phyloP scores from a whole-genome alignment of 2,113 vertebrate genomes.

The Stegostoma tigrinum region DNA sequence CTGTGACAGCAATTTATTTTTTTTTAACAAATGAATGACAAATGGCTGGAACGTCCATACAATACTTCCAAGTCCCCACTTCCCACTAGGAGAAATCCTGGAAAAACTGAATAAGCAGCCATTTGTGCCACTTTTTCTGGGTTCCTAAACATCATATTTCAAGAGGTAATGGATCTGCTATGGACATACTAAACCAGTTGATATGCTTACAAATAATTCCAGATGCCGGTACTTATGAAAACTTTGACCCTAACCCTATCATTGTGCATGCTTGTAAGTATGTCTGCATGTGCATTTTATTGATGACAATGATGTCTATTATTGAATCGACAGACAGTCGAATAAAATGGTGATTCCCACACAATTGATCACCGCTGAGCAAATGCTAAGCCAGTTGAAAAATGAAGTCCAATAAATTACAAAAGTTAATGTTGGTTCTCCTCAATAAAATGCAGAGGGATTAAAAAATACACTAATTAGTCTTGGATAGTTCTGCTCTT shows the following conservation, averaged over 20 bases:
- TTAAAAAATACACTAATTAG: background rate
- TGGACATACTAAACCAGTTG: background rate
- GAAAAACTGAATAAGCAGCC: background rate
- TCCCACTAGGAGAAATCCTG: background rate
- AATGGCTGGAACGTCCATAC: background rate
- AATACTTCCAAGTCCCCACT: background rate
- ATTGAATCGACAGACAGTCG: background rate
- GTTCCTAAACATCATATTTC: background rate
- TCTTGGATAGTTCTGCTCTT: background rate
- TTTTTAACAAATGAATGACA: background rate
- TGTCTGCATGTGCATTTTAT: background rate
- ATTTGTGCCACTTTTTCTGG: background rate
- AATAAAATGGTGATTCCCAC: background rate
- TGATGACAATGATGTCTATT: background rate
- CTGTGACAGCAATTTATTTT: slow-evolving; percentile 3
- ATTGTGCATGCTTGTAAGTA: background rate
- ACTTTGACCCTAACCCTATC: background rate
- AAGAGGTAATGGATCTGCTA: background rate
- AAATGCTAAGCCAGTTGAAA: background rate
- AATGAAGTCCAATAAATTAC: background rate
- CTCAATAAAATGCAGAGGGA: background rate
- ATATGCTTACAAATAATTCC: background rate
- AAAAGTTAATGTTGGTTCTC: slow-evolving; percentile 2
- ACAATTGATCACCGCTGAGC: background rate
- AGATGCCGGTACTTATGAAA: background rate